A percentile compares a stretch with the other conserved stretches of the same genome.
phyloP scores from a whole-genome alignment of 2,888 invertebrate genomes.

The Polydesmus complanatus region DNA sequence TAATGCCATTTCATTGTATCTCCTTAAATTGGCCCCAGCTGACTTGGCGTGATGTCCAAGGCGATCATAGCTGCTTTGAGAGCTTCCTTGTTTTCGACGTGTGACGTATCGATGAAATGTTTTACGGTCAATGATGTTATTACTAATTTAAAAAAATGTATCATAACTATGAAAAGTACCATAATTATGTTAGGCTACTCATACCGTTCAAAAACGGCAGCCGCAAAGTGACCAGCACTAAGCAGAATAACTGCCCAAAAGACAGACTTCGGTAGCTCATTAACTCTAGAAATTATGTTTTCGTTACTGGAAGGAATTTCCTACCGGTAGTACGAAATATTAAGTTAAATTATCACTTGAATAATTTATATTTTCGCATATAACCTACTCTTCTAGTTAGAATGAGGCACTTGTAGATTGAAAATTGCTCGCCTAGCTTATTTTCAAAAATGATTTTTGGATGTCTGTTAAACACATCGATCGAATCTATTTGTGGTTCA shows the following conservation, averaged over 20 bases:
- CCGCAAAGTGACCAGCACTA: conserved; percentile 72
- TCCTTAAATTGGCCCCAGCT: conserved; percentile 61
- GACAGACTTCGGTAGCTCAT: conserved; percentile 33
- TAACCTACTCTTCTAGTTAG: conserved; percentile 44
- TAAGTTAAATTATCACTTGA: not conserved
- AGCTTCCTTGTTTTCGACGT: conserved; percentile 65
- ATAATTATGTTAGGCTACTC: not conserved
- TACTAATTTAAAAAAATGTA: not conserved
- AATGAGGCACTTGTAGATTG: conserved; percentile 56
- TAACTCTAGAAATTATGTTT: conserved; percentile 21
- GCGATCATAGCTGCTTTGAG: conserved; percentile 52
- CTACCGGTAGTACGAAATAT: not conserved
- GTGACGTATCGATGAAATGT: conserved; percentile 75
- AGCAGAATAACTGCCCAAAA: conserved; percentile 66
- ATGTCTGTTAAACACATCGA: conserved; percentile 41
- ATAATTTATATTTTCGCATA: not conserved
- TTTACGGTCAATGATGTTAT: conserved; percentile 49
- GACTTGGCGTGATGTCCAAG: conserved; percentile 51
- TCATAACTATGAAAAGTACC: not conserved
- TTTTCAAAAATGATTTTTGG: conserved; percentile 63
- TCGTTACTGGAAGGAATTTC: not conserved
- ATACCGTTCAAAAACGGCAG: conserved; percentile 45
- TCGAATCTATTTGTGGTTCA: conserved; percentile 41
- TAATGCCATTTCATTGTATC: conserved; percentile 64
- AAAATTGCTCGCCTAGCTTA: conserved; percentile 50